Evolutionary conservation across 2,888 invertebrate genomes (phyloP).

Genomic region (Harpalus rubripes): DNA sequence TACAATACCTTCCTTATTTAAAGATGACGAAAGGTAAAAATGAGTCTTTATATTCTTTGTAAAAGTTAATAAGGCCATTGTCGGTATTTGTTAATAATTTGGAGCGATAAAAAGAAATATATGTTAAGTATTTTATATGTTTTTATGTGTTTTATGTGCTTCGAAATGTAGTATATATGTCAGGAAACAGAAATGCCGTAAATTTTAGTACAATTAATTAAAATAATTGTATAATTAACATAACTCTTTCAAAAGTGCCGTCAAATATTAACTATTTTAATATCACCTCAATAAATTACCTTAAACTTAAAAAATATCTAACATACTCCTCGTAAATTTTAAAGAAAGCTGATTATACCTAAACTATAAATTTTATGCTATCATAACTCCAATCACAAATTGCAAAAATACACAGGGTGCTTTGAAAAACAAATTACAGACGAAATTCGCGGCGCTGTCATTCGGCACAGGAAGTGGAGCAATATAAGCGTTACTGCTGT

Average conservation of each 20-base stretch:
- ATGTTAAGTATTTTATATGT: no score
- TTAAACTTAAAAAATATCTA: background rate
- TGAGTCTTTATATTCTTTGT: no score
- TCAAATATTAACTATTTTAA: background rate
- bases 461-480: slow-evolving; percentile 9
- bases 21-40: no score
- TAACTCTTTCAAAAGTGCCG: slow-evolving; percentile 2
- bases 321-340: background rate
- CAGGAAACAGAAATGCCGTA: background rate
- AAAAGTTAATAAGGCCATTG: no score
- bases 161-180: background rate
- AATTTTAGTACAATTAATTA: background rate
- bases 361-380: slow-evolving; percentile 2
- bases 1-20: no score
- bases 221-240: background rate
- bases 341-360: slow-evolving; percentile 11
- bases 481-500: slow-evolving; percentile 37
- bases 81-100: no score
- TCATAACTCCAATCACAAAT: slow-evolving; percentile 15
- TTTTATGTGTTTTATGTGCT: no score
- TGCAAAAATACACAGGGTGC: slow-evolving; percentile 15
- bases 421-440: slow-evolving; percentile 16
- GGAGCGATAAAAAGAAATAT: no score
- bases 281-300: background rate
- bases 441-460: slow-evolving; percentile 16